Evolutionary conservation across 1,140 invertebrate genomes (phyloP).

Genomic region (Gryon sp.): DNA sequence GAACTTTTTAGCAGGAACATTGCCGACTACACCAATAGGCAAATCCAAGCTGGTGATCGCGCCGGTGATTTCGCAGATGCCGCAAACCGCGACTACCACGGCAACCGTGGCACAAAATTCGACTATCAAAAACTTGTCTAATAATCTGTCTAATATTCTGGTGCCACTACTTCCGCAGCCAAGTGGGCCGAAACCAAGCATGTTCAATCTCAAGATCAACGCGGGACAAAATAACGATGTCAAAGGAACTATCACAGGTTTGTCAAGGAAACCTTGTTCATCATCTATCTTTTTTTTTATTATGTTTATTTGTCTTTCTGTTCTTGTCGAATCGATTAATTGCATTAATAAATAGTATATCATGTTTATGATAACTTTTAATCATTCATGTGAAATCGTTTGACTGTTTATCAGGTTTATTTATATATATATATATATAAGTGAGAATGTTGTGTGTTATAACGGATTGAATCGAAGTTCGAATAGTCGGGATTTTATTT

Average conservation of each 20-base stretch:
- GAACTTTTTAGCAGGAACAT: constrained; percentile 56
- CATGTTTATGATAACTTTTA: too few species aligned
- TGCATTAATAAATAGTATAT: too few species aligned
- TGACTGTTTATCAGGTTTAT: too few species aligned
- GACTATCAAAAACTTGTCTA: constrained; percentile 75
- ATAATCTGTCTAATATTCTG: constrained; percentile 79
- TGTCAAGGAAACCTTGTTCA: constrained; percentile 4
- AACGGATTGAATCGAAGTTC: too few species aligned
- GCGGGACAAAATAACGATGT: constrained; percentile 79
- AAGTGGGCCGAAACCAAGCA: constrained; percentile 73
- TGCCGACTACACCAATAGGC: constrained; percentile 72
- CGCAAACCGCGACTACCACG: constrained; percentile 75
- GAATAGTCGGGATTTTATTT: constrained; percentile 31
- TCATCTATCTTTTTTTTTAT: constrained; percentile 1
- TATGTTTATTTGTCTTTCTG: neutral
- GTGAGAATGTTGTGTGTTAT: too few species aligned
- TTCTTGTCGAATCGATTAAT: too few species aligned
- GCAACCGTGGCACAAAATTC: constrained; percentile 75
- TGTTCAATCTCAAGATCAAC: constrained; percentile 81
- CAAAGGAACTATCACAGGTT: constrained; percentile 79
- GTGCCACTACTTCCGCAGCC: constrained; percentile 78
- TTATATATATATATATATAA: too few species aligned
- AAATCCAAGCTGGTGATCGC: constrained; percentile 80
- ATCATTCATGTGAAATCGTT: too few species aligned
- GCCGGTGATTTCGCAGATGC: constrained; percentile 75